Percentiles rank a stretch among this genome's conserved stretches.
Evolutionary conservation across 2,888 invertebrate genomes (phyloP).

Genomic region (Dryocosmus kuriphilus): DNA sequence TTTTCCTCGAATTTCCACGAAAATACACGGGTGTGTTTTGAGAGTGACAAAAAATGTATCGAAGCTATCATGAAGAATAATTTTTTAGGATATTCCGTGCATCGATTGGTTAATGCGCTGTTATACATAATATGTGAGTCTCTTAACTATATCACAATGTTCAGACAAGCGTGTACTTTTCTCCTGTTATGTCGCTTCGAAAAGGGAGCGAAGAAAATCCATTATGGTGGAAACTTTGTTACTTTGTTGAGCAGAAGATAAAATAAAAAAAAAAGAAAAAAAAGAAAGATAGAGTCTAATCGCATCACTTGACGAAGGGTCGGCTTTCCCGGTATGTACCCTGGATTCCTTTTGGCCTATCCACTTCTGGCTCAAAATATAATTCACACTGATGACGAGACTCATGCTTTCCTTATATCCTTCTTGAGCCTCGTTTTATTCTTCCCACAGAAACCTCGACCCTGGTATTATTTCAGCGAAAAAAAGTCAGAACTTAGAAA

Average conservation of each 20-base stretch:
- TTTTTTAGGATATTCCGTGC: background rate
- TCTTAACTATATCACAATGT: slow-evolving; percentile 27
- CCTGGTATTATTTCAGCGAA: background rate
- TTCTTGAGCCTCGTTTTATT: background rate
- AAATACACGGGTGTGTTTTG: background rate
- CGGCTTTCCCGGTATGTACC: background rate
- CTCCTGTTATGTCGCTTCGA: background rate
- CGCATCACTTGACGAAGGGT: slow-evolving; percentile 2
- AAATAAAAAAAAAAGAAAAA: background rate
- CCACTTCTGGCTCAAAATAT: background rate
- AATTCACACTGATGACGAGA: background rate
- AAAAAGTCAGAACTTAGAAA: background rate
- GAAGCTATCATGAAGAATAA: background rate
- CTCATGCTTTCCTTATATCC: background rate
- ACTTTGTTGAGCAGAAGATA: slow-evolving; percentile 3
- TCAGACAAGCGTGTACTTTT: slow-evolving; percentile 26
- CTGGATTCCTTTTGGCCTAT: background rate
- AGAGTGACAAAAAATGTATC: background rate
- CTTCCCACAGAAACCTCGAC: background rate
- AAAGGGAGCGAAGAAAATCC: slow-evolving; percentile 25
- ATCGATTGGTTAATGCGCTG: slow-evolving; percentile 11
- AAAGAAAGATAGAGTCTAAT: slow-evolving; percentile 12
- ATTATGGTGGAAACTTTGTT: slow-evolving; percentile 22
- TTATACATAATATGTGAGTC: slow-evolving; percentile 15
- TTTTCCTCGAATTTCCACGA: slow-evolving; percentile 1